phyloP scores from a whole-genome alignment of 2,797 vertebrate species.

The Chaenodraco wilsoni region DNA sequence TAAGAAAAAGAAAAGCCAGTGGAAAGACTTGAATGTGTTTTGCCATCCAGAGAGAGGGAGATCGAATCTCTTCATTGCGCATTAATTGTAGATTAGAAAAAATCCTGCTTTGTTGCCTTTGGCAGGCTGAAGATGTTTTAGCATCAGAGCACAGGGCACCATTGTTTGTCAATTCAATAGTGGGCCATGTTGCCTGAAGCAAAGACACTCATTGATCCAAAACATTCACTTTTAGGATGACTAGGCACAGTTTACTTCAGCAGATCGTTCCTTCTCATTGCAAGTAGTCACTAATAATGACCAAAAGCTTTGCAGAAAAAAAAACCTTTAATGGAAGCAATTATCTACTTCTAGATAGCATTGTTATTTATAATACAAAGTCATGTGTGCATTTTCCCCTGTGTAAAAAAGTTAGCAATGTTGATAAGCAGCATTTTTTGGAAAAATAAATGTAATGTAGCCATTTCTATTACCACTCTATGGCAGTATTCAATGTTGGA shows the following conservation, averaged over 20 bases:
- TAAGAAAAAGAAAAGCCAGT: constrained; percentile 19
- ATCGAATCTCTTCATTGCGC: constrained; percentile 34
- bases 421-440: too few relatives aligned
- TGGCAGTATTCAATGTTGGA: too few relatives aligned
- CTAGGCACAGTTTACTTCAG: constrained; percentile 15
- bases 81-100: constrained; percentile 35
- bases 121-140: constrained; percentile 22
- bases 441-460: too few relatives aligned
- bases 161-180: constrained; percentile 34
- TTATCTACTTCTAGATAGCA: background rate
- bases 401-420: background rate
- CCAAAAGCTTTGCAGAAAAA: constrained; percentile 7
- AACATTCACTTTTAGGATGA: constrained; percentile 35
- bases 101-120: constrained; percentile 46
- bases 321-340: background rate
- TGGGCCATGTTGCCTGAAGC: constrained; percentile 30
- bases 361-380: constrained; percentile 1
- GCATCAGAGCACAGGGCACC: constrained; percentile 32
- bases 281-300: constrained; percentile 18
- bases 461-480: too few relatives aligned
- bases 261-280: constrained; percentile 18
- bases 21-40: constrained; percentile 44
- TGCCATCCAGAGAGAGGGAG: constrained; percentile 12
- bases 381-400: constrained; percentile 1
- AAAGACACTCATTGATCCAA: constrained; percentile 47